Evolutionary conservation across 2,888 invertebrate species (phyloP), one percentile per base, ranked within the genome.

Genomic region (Piscicola geometra): DNA sequence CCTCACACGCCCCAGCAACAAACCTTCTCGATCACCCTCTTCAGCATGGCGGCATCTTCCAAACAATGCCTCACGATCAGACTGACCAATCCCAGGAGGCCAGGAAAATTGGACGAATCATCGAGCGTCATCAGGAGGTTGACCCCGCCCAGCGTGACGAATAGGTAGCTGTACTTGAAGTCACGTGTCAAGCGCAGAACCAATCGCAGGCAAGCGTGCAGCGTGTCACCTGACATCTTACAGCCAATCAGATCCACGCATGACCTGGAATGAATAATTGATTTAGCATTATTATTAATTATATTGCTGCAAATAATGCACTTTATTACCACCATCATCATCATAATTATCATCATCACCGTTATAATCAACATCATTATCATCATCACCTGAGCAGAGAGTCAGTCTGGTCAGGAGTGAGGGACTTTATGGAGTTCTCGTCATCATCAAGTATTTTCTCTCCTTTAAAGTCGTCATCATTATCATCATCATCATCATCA

Each of bases 1-100:
- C 71, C 71, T 66, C 67, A 15, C 41, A 60, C 25, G 2, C 36
- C 36, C 15, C 30, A 52, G 5, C 21, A 52, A 71, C 30, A 52
- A 76, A 84, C 91, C 85, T 91, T 91, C 82, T 92, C 92, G 89
- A 93, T 91, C 0, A 92, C 90, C 78, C 90, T 88, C 76, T 89
- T 88, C 64, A 93, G 86, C 18, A 90, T 90, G 3, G 87, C 85
- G 0, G 91, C 90, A 77, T 92, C 92, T 85, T 93, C 93, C 47
- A 93, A 86, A 0, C 91, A 89, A 81, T 93, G 93, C 25, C 93
- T 88, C 80, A 93, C 90, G 25, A 93, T 86, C 28, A 93, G 88
- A 0, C 92, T 91, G 0, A 91, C 90, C 76, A 93, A 86, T 25
- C 90, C 90, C 12, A 90, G 89, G 82, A 91, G 91, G 1, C 92